Percentiles rank a stretch among this genome's conserved stretches.
These are phyloP conservation scores for Lordiphosa mommai DNA, from an alignment of 1,140 invertebrate genomes.

Conservation along the genomic window DNA sequence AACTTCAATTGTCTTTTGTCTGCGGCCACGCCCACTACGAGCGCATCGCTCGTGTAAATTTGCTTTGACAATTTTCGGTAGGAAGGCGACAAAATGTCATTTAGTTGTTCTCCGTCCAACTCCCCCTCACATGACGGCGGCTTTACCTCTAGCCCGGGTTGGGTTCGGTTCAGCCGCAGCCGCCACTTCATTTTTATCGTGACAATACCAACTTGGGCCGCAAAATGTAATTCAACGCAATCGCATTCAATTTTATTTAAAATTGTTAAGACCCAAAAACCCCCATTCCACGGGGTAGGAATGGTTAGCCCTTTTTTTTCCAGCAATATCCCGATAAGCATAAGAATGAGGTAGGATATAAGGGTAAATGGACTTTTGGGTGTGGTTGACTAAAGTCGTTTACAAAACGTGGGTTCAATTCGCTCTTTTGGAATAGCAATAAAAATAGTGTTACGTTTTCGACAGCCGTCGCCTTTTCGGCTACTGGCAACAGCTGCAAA, in stretches of 20 bases:
- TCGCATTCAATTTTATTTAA: constrained; percentile 73
- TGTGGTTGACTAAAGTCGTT: too few relatives aligned
- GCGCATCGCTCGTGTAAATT: constrained; percentile 39
- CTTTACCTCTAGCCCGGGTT: constrained; percentile 5
- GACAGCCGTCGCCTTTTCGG: too few relatives aligned
- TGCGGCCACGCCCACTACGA: constrained; percentile 50
- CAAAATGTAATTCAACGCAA: constrained; percentile 62
- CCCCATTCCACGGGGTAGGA: neutral
- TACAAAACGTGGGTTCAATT: too few relatives aligned
- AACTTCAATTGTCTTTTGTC: constrained; percentile 73
- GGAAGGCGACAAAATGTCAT: constrained; percentile 32
- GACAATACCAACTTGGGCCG: constrained; percentile 42
- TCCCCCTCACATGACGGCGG: constrained; percentile 9
- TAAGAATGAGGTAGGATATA: too few relatives aligned
- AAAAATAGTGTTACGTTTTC: too few relatives aligned
- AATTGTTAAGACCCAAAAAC: constrained; percentile 49
- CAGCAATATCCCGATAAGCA: too few relatives aligned
- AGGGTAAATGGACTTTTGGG: too few relatives aligned
- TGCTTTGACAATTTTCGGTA: constrained; percentile 29
- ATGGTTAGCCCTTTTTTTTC: neutral
- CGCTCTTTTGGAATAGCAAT: too few relatives aligned
- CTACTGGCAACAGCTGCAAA: too few relatives aligned
- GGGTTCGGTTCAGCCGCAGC: constrained; percentile 2
- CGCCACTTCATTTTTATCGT: constrained; percentile 38
- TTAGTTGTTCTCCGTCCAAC: constrained; percentile 16